Base-by-base conservation (phyloP, 1,140 invertebrate species). In the Phocides pigmalion region DNA sequence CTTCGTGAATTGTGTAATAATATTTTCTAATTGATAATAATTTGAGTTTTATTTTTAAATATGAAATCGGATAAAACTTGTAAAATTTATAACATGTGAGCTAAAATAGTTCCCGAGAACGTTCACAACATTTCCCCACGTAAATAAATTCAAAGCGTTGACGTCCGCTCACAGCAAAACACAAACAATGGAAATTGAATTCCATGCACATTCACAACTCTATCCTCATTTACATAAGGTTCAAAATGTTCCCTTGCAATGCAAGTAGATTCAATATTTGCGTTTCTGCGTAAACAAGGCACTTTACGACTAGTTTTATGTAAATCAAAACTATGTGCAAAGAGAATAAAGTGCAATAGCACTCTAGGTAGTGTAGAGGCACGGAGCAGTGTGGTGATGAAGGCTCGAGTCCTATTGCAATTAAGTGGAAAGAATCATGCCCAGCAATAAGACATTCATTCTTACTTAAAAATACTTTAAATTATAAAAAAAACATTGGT, bases 291-390 rank as follows among this genome's bases (percentile, higher is more conserved):
- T 58, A 58, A 58, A 58, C 54, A 58, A 58, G 22, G 9, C 54
- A 58, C 54, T 58, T 58, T 46, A 46, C 39, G 54, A 46, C 54
- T 58, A 32, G 54, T 58, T 22, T 22, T 58, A 44, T 58, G 54
- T 46, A 58, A 58, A 58, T 58, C 54, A 58, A 51, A 58, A 58
- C 39, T 42, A 56, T 44, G 20, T n/a, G 12, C 20, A 28, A 42
- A 56, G 35, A 8, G 37, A 4, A 56, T 56, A 15, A 8, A 20
- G 37, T 25, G n/a, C n/a, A 25, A 11, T 28, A 2, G 35, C 35
- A 0, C 35, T 39, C 4, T 39, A n/a, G 2, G 28, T 32, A n/a
- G n/a, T n/a, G n/a, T n/a, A n/a, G n/a, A n/a, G n/a, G n/a, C n/a
- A n/a, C n/a, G n/a, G n/a, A n/a, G n/a, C n/a, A n/a, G n/a, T n/a